phyloP scores from a whole-genome alignment of 2,113 vertebrate species.

The Saimiri boliviensis region DNA sequence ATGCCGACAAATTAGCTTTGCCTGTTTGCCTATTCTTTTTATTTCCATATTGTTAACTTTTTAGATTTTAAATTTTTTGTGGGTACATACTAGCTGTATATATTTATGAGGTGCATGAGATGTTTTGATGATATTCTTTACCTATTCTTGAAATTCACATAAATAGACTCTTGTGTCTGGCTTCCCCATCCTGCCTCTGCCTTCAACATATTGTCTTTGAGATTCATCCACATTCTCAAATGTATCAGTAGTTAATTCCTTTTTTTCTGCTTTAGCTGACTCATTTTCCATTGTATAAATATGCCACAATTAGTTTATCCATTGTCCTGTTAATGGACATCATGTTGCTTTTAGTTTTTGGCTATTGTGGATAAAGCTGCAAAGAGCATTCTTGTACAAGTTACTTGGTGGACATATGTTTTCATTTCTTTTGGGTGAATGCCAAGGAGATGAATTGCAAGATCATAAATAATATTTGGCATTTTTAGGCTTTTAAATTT shows the following conservation, averaged over 20 bases:
- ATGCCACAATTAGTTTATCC: neutral
- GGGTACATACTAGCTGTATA: too few species aligned
- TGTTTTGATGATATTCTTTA: too few species aligned
- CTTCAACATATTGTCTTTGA: neutral
- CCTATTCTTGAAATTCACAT: neutral
- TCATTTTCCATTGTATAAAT: neutral
- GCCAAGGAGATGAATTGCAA: neutral
- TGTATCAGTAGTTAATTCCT: neutral
- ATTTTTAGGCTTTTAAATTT: conserved; percentile 2
- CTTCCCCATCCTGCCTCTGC: neutral
- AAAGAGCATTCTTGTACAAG: neutral
- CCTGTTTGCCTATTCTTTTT: neutral
- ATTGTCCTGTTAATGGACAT: neutral
- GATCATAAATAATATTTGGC: neutral
- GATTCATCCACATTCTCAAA: neutral
- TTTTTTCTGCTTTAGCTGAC: neutral
- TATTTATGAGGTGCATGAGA: too few species aligned
- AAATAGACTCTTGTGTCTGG: neutral
- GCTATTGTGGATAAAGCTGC: neutral
- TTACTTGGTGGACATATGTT: neutral
- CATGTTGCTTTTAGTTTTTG: neutral
- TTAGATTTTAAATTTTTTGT: too few species aligned
- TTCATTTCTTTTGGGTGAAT: conserved; percentile 52
- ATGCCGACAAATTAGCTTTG: neutral
- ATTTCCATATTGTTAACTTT: too few species aligned